These are phyloP conservation scores for Aythya baeri DNA, from an alignment of 2,113 vertebrate genomes.

Conservation along the genomic window DNA sequence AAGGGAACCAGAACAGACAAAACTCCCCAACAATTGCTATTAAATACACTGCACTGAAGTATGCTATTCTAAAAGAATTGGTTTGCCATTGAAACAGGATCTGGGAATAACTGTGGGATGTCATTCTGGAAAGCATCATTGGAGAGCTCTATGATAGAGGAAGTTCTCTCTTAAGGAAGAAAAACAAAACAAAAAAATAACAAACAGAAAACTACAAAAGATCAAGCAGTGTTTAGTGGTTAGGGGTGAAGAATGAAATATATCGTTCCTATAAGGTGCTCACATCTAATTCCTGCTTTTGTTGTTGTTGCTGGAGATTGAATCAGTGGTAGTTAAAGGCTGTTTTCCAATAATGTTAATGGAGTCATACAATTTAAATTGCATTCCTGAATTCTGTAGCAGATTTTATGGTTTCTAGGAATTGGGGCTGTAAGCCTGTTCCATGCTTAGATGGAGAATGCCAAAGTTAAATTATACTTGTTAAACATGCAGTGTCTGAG, in stretches of 20 bases:
- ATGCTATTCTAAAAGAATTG: background rate
- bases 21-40: background rate
- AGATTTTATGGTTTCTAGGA: background rate
- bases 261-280: rapidly evolving
- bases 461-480: background rate
- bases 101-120: constrained; percentile 14
- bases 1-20: background rate
- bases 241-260: background rate
- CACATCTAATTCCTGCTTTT: background rate
- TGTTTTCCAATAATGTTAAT: background rate
- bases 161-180: background rate
- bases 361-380: background rate
- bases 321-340: background rate
- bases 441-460: background rate
- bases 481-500: background rate
- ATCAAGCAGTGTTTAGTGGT: background rate
- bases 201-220: background rate
- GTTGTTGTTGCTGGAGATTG: background rate
- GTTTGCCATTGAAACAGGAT: background rate
- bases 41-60: background rate
- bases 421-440: background rate
- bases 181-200: background rate
- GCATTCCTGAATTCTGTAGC: background rate
- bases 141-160: constrained; percentile 3
- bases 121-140: constrained; percentile 6